Base-by-base conservation (phyloP, 2,888 invertebrate genomes). In the Nomada goodeniana region DNA sequence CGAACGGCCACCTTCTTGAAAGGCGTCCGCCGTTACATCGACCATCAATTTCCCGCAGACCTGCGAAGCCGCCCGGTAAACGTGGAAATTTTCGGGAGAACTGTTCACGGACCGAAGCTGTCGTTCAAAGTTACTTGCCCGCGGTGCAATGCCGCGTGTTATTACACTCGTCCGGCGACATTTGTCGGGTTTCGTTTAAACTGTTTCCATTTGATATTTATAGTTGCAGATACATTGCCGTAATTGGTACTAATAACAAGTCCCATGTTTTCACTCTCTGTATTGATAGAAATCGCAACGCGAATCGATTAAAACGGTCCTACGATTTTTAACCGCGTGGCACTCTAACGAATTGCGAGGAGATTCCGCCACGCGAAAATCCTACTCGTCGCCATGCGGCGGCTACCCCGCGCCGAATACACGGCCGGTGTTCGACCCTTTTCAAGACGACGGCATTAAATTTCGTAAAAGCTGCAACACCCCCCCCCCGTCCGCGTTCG, bases 1-100 rank as follows among this genome's bases (percentile, higher is more conserved):
- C 81, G 73, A 70, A 44, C 65, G 77, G 72, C 68, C 71, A 71
- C 76, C 64, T 71, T 79, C 73, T 77, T 63, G 77, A 76, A 73
- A 76, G 70, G 73, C 68, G 47, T 71, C 74, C 70, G 44, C 50
- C 29, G 59, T 76, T 70, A 60, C 68, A 71, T 70, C 50, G 67
- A n/a, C 57, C 71, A 42, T 69, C 67, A 55, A 64, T 76, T 72
- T 59, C 13, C 23, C 2, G 2, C 26, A 18, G 53, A 55, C 69
- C 73, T 53, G 64, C 68, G 69, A 72, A 78, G 4, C 18, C 15
- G 2, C 9, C 0, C 50, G 2, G 11, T 23, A 23, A 20, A 74
- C 60, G 67, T 20, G 52, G 52, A 23, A 29, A 59, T 59, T 20
- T 13, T 52, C 36, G 57, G 57, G 50, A 18, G 20, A 20, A 42